These are phyloP conservation scores for Aquatica leii DNA, from an alignment of 2,888 invertebrate genomes.

Conservation along the genomic window DNA sequence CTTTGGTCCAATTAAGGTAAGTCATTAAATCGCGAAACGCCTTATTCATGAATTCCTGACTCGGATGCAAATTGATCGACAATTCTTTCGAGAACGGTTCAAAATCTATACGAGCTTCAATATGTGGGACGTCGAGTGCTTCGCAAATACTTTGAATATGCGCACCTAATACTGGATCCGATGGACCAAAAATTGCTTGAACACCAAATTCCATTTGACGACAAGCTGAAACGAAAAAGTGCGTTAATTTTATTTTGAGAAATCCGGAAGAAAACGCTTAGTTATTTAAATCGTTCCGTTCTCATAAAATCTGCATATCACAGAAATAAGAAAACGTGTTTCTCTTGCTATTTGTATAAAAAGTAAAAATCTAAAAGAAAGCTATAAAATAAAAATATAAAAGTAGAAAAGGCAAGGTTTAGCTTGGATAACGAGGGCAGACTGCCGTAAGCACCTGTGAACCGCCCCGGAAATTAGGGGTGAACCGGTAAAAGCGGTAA, in stretches of 20 bases:
- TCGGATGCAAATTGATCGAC: constrained; percentile 89
- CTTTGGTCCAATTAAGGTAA: constrained; percentile 91
- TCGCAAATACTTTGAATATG: constrained; percentile 91
- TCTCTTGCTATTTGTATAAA: constrained; percentile 20
- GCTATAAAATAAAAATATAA: constrained; percentile 38
- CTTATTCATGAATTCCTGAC: constrained; percentile 80
- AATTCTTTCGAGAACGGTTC: constrained; percentile 73
- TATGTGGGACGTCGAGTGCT: constrained; percentile 88
- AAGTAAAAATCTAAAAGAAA: constrained; percentile 33
- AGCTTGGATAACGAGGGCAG: constrained; percentile 47
- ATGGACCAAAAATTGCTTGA: constrained; percentile 87
- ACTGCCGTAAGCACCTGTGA: constrained; percentile 50
- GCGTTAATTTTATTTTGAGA: background rate
- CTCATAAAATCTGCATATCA: constrained; percentile 19
- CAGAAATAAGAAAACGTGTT: constrained; percentile 23
- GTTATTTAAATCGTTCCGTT: background rate
- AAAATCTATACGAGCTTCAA: constrained; percentile 78
- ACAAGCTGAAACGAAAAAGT: constrained; percentile 74
- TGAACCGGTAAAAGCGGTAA: constrained; percentile 40
- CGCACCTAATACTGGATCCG: constrained; percentile 80
- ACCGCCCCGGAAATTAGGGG: constrained; percentile 50
- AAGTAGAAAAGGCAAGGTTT: constrained; percentile 37
- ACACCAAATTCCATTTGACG: constrained; percentile 84
- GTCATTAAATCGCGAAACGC: constrained; percentile 87
- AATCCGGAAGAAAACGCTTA: constrained; percentile 1